Percentiles rank a stretch among this genome's conserved stretches.
Evolutionary conservation across 2,888 invertebrate genomes (phyloP).

Genomic region (Eumacrocentrus americanus): DNA sequence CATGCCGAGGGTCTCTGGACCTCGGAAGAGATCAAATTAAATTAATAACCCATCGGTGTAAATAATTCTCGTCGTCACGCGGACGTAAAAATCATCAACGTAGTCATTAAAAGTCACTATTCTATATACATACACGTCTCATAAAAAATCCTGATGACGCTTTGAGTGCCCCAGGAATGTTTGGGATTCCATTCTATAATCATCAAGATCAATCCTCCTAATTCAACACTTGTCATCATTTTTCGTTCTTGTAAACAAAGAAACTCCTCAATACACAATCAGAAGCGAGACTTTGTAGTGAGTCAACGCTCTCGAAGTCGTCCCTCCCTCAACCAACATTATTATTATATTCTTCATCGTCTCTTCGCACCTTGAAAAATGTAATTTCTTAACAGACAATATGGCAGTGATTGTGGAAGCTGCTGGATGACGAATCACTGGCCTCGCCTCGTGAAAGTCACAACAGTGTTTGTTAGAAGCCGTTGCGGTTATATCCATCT

Average conservation of each 20-base stretch:
- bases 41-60: slow-evolving; percentile 22
- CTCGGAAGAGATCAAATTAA: slow-evolving; percentile 17
- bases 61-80: background rate
- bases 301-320: background rate
- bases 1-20: background rate
- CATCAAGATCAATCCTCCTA: too few relatives aligned
- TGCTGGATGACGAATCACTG: slow-evolving; percentile 53
- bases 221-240: slow-evolving; percentile 4
- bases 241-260: slow-evolving; percentile 14
- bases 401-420: slow-evolving; percentile 50
- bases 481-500: slow-evolving; percentile 11
- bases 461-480: slow-evolving; percentile 55
- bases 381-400: slow-evolving; percentile 52
- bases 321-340: background rate
- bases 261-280: background rate
- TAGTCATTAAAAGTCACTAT: slow-evolving; percentile 5
- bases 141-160: slow-evolving; percentile 14
- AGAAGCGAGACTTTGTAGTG: background rate
- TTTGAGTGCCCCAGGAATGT: background rate
- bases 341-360: background rate
- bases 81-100: slow-evolving; percentile 3
- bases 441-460: slow-evolving; percentile 56
- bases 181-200: slow-evolving; percentile 18
- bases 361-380: slow-evolving; percentile 36
- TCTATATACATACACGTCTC: background rate